phyloP scores from a whole-genome alignment of 2,113 vertebrate genomes.

The Nicator chloris region DNA sequence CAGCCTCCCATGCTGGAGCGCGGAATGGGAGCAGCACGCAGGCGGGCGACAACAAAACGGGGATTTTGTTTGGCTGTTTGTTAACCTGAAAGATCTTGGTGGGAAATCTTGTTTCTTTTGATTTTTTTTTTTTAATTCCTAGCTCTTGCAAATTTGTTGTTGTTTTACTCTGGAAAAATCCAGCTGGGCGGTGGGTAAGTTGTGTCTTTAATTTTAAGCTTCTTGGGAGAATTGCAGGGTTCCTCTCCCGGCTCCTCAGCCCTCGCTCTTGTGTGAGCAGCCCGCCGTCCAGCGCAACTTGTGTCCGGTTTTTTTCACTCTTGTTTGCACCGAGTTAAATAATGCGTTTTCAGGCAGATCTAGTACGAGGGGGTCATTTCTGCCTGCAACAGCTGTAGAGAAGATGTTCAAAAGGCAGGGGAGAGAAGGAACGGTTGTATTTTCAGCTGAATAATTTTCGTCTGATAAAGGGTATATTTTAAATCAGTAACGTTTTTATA shows the following conservation, averaged over 20 bases:
- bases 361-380: not conserved
- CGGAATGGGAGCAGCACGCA: not conserved
- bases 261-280: not conserved
- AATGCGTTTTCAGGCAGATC: not conserved
- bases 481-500: not conserved
- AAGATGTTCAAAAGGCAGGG: not conserved
- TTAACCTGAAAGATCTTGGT: not conserved
- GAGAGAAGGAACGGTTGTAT: not conserved
- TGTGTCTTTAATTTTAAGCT: not conserved
- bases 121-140: not conserved
- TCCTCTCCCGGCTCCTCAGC: not conserved
- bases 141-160: not conserved
- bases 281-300: not conserved
- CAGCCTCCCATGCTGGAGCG: not conserved
- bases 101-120: not conserved
- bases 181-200: not conserved
- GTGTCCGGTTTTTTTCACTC: not conserved
- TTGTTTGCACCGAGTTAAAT: not conserved
- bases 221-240: not conserved
- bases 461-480: not conserved
- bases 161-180: not conserved
- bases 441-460: not conserved
- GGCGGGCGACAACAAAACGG: slow-evolving; percentile 31
- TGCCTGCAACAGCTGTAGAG: not conserved
- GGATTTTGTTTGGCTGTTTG: not conserved